phyloP scores from a whole-genome alignment of 2,888 invertebrate genomes.

The Syritta pipiens region DNA sequence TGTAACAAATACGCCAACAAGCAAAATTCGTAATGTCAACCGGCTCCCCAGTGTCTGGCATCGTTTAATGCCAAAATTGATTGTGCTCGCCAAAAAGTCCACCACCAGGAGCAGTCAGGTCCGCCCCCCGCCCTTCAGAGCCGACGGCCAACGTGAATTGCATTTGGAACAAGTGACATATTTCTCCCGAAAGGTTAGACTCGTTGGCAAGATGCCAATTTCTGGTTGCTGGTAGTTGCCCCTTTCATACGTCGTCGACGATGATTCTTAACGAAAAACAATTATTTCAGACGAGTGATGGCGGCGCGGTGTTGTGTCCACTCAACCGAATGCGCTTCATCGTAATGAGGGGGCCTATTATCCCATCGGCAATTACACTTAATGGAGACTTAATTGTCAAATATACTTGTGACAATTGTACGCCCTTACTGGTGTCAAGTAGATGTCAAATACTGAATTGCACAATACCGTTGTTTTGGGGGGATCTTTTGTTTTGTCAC shows the following conservation, averaged over 20 bases:
- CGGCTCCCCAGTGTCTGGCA: slow-evolving; percentile 59
- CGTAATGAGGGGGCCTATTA: slow-evolving; percentile 35
- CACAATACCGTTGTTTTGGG: no score
- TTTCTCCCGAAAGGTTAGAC: slow-evolving; percentile 49
- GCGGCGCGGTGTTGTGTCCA: slow-evolving; percentile 9
- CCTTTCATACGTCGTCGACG: slow-evolving; percentile 8
- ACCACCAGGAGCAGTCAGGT: slow-evolving; percentile 1
- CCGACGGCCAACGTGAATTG: slow-evolving; percentile 42
- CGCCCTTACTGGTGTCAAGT: slow-evolving; percentile 14
- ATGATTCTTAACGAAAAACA: slow-evolving; percentile 50
- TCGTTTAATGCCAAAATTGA: slow-evolving; percentile 58
- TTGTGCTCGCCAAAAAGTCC: slow-evolving; percentile 46
- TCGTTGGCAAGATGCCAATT: slow-evolving; percentile 45
- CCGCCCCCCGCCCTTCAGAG: no score
- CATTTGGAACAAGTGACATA: slow-evolving; percentile 60
- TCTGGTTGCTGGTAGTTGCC: slow-evolving; percentile 9
- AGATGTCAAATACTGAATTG: slow-evolving; percentile 19
- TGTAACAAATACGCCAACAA: slow-evolving; percentile 39
- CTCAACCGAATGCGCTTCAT: slow-evolving; percentile 38
- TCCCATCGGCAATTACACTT: slow-evolving; percentile 44
- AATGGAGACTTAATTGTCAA: slow-evolving; percentile 43
- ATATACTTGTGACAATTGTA: slow-evolving; percentile 32
- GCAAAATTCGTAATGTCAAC: slow-evolving; percentile 28
- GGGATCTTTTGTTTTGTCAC: no score
- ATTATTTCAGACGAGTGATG: slow-evolving; percentile 31